phyloP scores from a whole-genome alignment of 2,797 vertebrate species.

The Lepidocolaptes lacrymiger region DNA sequence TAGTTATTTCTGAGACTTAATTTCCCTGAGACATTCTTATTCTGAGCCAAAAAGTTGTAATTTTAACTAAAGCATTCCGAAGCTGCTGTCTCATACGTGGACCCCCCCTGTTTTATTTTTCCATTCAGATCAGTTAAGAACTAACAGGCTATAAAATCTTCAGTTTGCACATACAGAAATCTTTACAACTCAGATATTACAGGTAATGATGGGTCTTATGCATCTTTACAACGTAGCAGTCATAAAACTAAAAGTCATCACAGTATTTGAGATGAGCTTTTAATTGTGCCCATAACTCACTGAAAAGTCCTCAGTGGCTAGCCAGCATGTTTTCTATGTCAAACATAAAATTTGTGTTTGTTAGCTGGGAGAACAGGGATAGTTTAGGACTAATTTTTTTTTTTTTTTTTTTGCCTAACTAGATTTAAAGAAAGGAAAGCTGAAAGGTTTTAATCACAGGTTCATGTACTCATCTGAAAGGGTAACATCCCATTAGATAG shows the following conservation, averaged over 20 bases:
- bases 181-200: conserved; percentile 15
- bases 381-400: not conserved
- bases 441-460: not conserved
- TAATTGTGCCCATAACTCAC: conserved; percentile 28
- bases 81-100: not conserved
- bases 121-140: not conserved
- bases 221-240: not conserved
- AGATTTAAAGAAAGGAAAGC: not conserved
- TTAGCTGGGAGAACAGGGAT: not conserved
- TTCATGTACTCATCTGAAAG: not conserved
- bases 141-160: not conserved
- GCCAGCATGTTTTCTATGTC: not conserved
- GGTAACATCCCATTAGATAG: not conserved
- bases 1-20: not conserved
- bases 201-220: not conserved
- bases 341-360: not conserved
- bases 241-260: conserved; percentile 26
- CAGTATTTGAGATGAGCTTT: not conserved
- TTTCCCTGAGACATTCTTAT: not conserved
- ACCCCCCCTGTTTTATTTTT: not conserved
- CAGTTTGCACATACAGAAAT: not conserved
- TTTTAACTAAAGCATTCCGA: not conserved
- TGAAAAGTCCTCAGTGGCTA: not conserved
- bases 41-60: not conserved
- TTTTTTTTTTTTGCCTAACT: not conserved